phyloP scores from a whole-genome alignment of 2,888 invertebrate genomes.

The Eudasyphora cyanicolor region DNA sequence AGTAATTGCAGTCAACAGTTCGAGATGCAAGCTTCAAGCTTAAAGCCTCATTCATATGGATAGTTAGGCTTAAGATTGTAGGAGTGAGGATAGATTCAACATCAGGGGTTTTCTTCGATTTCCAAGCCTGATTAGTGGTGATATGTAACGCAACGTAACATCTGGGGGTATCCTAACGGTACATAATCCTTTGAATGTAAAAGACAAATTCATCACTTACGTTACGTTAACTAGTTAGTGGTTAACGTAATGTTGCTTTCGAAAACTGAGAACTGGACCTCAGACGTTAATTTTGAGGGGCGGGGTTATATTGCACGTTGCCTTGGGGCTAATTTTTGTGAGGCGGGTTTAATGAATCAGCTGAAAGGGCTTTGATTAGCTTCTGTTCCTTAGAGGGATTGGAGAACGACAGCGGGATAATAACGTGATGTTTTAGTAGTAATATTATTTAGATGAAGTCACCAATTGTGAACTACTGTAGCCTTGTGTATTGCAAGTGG shows the following conservation, averaged over 20 bases:
- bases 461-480: constrained; percentile 90
- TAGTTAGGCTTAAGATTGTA: no score
- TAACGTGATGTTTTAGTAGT: constrained; percentile 69
- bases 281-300: background rate
- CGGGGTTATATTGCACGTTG: constrained; percentile 12
- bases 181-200: no score
- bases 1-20: background rate
- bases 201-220: no score
- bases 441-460: constrained; percentile 87
- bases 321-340: background rate
- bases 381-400: background rate
- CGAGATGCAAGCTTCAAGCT: background rate
- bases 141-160: no score
- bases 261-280: background rate
- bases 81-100: no score
- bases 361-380: background rate
- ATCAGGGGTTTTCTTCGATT: no score
- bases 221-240: no score
- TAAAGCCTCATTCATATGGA: no score
- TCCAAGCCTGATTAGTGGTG: no score
- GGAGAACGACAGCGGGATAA: background rate
- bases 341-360: background rate
- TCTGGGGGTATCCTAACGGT: no score
- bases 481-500: constrained; percentile 91
- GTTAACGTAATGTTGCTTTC: no score